Evolutionary conservation across 1,140 invertebrate species (phyloP).

Genomic region (Sipha flava): DNA sequence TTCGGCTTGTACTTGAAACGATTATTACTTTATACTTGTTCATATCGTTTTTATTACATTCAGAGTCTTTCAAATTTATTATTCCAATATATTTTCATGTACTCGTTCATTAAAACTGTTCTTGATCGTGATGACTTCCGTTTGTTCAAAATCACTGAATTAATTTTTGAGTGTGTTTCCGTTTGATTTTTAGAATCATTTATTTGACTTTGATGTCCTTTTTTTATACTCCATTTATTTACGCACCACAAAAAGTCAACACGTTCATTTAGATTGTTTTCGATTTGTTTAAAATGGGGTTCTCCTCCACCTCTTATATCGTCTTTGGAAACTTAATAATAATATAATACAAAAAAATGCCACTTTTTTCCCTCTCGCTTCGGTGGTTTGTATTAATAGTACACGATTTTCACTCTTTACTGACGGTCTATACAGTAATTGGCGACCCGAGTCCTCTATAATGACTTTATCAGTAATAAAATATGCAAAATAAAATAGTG

Average conservation of each 20-base stretch:
- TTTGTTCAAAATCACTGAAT: conserved; percentile 10
- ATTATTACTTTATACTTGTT: background rate
- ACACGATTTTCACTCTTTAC: conserved; percentile 3
- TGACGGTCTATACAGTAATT: background rate
- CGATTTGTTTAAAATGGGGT: background rate
- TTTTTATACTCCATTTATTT: conserved; percentile 15
- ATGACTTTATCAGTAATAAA: conserved; percentile 29
- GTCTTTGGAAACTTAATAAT: conserved; percentile 8
- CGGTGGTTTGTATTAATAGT: background rate
- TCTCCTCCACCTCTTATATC: background rate
- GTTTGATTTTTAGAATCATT: conserved; percentile 18
- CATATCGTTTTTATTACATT: background rate
- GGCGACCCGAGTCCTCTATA: background rate
- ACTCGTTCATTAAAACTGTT: background rate
- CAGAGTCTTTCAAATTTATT: background rate
- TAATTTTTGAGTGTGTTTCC: background rate
- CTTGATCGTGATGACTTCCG: background rate
- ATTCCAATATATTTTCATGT: conserved; percentile 5
- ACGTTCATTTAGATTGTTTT: background rate
- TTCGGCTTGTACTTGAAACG: background rate
- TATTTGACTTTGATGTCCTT: conserved; percentile 19
- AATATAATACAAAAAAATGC: background rate
- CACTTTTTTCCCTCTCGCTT: conserved; percentile 1
- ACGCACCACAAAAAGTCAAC: conserved; percentile 9
- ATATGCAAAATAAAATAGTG: background rate